A percentile compares a stretch with the other conserved stretches of the same genome.
Evolutionary conservation across 2,797 vertebrate genomes (phyloP).

Genomic region (Pelodytes ibericus): DNA sequence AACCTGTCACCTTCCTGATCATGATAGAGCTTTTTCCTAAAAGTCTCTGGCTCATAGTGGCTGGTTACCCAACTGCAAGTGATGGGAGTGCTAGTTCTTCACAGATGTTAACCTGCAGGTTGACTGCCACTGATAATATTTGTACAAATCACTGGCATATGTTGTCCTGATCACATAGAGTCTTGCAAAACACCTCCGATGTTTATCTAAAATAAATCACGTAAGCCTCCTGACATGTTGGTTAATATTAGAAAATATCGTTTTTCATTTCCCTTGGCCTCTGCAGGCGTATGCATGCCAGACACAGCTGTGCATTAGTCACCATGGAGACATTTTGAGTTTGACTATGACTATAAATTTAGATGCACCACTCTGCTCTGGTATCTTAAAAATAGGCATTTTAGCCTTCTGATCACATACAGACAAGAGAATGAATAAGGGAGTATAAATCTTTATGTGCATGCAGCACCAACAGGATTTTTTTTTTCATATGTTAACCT

Average conservation of each 20-base stretch:
- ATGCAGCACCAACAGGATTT: constrained; percentile 38
- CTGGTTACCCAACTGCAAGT: too few species aligned
- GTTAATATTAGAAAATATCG: constrained; percentile 19
- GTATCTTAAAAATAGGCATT: constrained; percentile 52
- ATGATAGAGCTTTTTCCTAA: too few species aligned
- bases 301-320: constrained; percentile 51
- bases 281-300: constrained; percentile 32
- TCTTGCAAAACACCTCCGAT: constrained; percentile 28
- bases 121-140: too few species aligned
- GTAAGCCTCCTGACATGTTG: constrained; percentile 25
- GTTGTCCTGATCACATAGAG: background rate
- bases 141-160: too few species aligned
- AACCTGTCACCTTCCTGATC: too few species aligned
- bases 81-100: too few species aligned
- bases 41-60: too few species aligned
- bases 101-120: too few species aligned
- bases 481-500: constrained; percentile 52
- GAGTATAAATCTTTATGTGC: constrained; percentile 47
- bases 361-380: constrained; percentile 45
- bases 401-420: constrained; percentile 53
- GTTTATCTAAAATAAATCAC: constrained; percentile 38
- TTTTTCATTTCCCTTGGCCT: constrained; percentile 28
- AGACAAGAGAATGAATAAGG: constrained; percentile 48
- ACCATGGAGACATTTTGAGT: constrained; percentile 52
- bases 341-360: constrained; percentile 55